These are phyloP conservation scores for Hippocampus guttulatus DNA, from an alignment of 2,113 vertebrate species.

Conservation along the genomic window DNA sequence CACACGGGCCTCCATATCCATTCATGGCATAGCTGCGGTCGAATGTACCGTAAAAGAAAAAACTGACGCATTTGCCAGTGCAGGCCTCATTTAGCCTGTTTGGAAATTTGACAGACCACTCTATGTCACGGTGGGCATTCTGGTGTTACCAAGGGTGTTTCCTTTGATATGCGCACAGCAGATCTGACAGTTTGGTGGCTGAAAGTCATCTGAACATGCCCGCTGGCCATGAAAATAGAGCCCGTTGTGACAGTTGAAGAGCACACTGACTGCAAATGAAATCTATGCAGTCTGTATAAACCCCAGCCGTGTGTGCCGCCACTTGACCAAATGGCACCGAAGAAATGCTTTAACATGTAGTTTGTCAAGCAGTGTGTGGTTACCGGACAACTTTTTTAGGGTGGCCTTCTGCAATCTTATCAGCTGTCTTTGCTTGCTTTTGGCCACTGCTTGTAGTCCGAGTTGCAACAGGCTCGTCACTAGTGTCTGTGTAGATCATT, in stretches of 20 bases:
- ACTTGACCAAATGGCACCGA: background rate
- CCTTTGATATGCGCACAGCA: too few species aligned
- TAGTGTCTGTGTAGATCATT: slow-evolving; percentile 40
- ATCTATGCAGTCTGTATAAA: background rate
- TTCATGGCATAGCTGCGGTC: too few species aligned
- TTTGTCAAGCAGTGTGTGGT: background rate
- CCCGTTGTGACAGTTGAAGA: background rate
- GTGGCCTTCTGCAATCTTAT: slow-evolving; percentile 27
- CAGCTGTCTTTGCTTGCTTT: slow-evolving; percentile 16
- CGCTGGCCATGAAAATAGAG: too few species aligned
- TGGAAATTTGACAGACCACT: too few species aligned
- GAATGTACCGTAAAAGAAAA: too few species aligned
- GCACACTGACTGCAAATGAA: background rate
- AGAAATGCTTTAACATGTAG: background rate
- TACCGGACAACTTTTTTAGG: slow-evolving; percentile 50
- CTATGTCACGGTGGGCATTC: too few species aligned
- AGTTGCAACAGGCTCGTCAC: slow-evolving; percentile 29
- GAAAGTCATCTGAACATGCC: too few species aligned
- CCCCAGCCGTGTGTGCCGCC: background rate
- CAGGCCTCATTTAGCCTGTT: too few species aligned
- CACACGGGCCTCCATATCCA: background rate
- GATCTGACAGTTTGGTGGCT: too few species aligned
- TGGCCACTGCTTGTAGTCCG: slow-evolving; percentile 36
- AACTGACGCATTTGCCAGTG: too few species aligned
- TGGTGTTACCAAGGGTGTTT: too few species aligned